A percentile compares a stretch with the other conserved stretches of the same genome.
These are phyloP conservation scores for Mesaphorura yosii DNA, from an alignment of 1,140 invertebrate species.

Conservation along the genomic window DNA sequence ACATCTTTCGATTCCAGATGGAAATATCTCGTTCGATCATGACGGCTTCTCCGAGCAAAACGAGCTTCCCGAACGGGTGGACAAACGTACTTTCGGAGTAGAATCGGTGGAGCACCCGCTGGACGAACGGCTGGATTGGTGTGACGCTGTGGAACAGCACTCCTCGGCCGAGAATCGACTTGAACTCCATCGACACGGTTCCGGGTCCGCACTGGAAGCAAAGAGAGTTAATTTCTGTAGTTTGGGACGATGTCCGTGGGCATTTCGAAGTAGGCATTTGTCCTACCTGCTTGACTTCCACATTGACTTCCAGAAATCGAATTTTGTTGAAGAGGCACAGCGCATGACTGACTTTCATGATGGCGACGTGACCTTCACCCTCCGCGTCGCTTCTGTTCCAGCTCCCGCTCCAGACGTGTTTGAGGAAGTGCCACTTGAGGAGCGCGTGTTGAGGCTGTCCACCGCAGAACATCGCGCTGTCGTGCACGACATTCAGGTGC, in stretches of 20 bases:
- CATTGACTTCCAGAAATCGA: constrained; percentile 42
- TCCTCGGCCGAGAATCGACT: constrained; percentile 47
- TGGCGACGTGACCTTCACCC: constrained; percentile 45
- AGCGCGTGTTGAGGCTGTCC: constrained; percentile 35
- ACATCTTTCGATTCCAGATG: constrained; percentile 81
- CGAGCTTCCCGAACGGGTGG: constrained; percentile 51
- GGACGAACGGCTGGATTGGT: constrained; percentile 63
- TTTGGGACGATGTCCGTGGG: no score
- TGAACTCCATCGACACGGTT: constrained; percentile 35
- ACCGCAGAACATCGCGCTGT: constrained; percentile 37
- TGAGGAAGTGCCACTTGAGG: constrained; percentile 24
- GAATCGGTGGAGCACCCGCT: constrained; percentile 64
- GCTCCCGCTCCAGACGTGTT: constrained; percentile 35
- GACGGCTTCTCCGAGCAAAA: constrained; percentile 56
- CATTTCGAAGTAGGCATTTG: constrained; percentile 6
- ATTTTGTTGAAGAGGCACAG: constrained; percentile 45
- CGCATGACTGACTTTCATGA: constrained; percentile 46
- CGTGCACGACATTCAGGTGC: constrained; percentile 43
- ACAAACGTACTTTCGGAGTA: constrained; percentile 48
- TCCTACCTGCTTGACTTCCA: constrained; percentile 46
- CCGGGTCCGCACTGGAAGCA: constrained; percentile 41
- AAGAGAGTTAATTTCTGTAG: neutral
- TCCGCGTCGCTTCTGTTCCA: constrained; percentile 32
- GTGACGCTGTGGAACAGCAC: constrained; percentile 65
- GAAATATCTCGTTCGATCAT: constrained; percentile 76